phyloP scores from a whole-genome alignment of 2,888 invertebrate species.

The Spialia ferax region DNA sequence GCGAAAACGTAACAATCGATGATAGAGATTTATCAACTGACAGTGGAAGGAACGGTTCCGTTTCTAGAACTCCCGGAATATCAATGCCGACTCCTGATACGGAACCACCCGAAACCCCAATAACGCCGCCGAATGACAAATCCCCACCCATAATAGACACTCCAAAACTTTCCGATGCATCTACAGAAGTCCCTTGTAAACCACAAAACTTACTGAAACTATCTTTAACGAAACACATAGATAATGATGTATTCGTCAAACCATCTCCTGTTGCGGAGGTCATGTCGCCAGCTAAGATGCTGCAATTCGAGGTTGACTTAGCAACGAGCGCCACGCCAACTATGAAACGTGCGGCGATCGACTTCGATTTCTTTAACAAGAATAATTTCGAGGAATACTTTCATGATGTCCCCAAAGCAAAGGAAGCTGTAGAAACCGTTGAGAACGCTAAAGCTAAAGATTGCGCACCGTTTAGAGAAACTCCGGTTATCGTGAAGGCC shows the following conservation, averaged over 20 bases:
- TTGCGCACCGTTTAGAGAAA: constrained; percentile 61
- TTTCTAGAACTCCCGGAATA: constrained; percentile 37
- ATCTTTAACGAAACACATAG: constrained; percentile 64
- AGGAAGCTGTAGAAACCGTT: constrained; percentile 44
- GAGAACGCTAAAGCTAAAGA: constrained; percentile 43
- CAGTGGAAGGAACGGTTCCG: constrained; percentile 45
- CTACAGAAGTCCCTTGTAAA: constrained; percentile 45
- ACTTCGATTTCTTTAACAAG: constrained; percentile 77
- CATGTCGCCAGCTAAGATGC: constrained; percentile 80
- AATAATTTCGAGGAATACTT: constrained; percentile 71
- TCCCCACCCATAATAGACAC: constrained; percentile 61
- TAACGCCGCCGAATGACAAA: constrained; percentile 47
- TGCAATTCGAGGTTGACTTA: constrained; percentile 73
- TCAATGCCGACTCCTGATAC: constrained; percentile 35
- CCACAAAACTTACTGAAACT: constrained; percentile 64
- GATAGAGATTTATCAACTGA: constrained; percentile 63
- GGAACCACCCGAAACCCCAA: constrained; percentile 49
- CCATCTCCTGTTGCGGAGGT: constrained; percentile 73
- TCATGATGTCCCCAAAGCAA: constrained; percentile 55
- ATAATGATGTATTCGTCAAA: constrained; percentile 68
- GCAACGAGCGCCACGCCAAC: constrained; percentile 73
- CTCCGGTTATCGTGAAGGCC: constrained; percentile 71
- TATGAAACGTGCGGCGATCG: constrained; percentile 77
- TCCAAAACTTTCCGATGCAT: constrained; percentile 52
- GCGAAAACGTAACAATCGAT: constrained; percentile 76